Evolutionary conservation across 2,797 vertebrate species (phyloP).

Genomic region (Oreochromis grahami): DNA sequence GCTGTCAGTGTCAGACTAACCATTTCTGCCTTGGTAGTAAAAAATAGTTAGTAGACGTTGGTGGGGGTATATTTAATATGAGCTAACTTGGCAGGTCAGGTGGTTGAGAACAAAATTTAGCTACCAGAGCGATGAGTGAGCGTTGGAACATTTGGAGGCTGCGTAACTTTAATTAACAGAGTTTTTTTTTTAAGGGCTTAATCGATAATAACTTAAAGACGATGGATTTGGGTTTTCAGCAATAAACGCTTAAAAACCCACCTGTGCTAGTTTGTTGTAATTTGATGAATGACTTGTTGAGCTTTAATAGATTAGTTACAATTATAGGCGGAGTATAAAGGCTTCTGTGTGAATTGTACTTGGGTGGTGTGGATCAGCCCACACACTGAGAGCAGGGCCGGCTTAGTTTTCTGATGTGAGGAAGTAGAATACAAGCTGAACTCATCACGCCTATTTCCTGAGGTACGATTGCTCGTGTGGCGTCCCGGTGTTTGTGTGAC

Average conservation of each 20-base stretch:
- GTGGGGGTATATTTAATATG: background rate
- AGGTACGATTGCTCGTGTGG: background rate
- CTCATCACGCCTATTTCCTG: background rate
- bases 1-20: background rate
- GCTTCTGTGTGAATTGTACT: background rate
- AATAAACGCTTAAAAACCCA: rapidly evolving
- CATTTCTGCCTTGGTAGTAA: background rate
- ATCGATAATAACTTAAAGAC: background rate
- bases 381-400: background rate
- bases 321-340: background rate
- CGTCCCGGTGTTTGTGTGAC: background rate
- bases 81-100: background rate
- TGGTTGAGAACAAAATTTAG: background rate
- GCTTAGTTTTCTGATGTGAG: background rate
- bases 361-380: background rate
- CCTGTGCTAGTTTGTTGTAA: background rate
- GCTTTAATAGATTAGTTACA: background rate
- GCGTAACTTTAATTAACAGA: background rate
- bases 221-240: background rate
- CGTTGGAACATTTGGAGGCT: background rate
- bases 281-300: constrained; percentile 10
- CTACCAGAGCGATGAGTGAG: background rate
- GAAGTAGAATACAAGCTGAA: background rate
- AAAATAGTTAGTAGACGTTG: rapidly evolving
- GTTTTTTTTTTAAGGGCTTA: background rate